A percentile compares a stretch with the other conserved stretches of the same genome.
Evolutionary conservation across 2,113 vertebrate species (phyloP).

Genomic region (Siniperca chuatsi): DNA sequence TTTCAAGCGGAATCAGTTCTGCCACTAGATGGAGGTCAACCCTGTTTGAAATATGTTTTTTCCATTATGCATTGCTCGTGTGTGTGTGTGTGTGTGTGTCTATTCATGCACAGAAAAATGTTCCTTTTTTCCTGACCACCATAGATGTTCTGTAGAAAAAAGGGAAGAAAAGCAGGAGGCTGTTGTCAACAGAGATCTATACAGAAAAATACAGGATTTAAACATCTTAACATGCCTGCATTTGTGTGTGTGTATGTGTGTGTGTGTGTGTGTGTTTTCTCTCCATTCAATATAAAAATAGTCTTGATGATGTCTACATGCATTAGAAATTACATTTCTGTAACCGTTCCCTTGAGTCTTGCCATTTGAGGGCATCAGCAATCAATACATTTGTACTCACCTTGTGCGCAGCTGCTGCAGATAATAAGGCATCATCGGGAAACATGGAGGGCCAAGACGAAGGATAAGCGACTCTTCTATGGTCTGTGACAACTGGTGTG

Average conservation of each 20-base stretch:
- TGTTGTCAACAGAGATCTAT: conserved; percentile 18
- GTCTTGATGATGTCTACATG: neutral
- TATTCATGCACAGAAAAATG: conserved; percentile 2
- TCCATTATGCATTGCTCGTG: conserved; percentile 11
- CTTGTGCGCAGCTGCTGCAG: conserved; percentile 2
- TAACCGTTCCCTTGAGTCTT: conserved; percentile 1
- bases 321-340: conserved; percentile 29
- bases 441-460: conserved; percentile 30
- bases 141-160: neutral
- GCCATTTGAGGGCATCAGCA: conserved; percentile 43
- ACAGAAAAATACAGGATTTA: conserved; percentile 8
- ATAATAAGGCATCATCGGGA: conserved; percentile 53
- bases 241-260: neutral
- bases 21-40: conserved; percentile 79
- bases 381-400: conserved; percentile 54
- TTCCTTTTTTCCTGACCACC: conserved; percentile 11
- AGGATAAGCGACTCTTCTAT: conserved; percentile 20
- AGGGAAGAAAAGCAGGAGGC: conserved; percentile 1
- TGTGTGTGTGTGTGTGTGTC: neutral
- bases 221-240: neutral
- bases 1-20: conserved; percentile 60
- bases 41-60: conserved; percentile 68
- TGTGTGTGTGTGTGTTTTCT: neutral
- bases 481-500: neutral
- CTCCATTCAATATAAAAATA: conserved; percentile 5